Conservation (phyloP, 1,140 invertebrate genomes). For the Lepidurus couesii region DNA sequence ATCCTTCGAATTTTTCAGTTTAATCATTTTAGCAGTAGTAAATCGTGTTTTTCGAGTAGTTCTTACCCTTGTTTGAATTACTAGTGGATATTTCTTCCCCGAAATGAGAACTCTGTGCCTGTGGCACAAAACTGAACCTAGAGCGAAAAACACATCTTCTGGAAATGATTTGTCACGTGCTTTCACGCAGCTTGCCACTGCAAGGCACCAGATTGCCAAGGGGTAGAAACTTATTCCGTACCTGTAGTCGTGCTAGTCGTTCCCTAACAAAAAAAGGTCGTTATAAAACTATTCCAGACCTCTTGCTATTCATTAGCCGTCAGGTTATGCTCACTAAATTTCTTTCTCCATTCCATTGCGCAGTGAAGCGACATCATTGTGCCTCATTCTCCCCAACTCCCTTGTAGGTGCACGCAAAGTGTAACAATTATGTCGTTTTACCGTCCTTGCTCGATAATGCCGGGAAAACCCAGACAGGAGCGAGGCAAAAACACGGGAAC, state of each 20-base stretch:
- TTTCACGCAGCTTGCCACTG: constrained; percentile 1
- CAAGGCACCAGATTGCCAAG: not conserved
- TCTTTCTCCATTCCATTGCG: not conserved
- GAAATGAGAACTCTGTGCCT: too few relatives aligned
- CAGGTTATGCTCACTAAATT: not conserved
- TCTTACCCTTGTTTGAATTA: too few relatives aligned
- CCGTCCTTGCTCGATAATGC: too few relatives aligned
- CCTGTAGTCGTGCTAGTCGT: not conserved
- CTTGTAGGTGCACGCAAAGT: not conserved
- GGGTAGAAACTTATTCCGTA: not conserved
- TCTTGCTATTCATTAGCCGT: not conserved
- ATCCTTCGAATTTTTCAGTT: too few relatives aligned
- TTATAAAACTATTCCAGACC: not conserved
- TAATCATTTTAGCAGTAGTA: too few relatives aligned
- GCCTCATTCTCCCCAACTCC: not conserved
- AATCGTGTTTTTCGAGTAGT: too few relatives aligned
- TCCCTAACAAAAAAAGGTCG: not conserved
- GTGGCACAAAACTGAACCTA: too few relatives aligned
- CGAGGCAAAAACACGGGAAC: too few relatives aligned
- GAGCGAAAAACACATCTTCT: not conserved
- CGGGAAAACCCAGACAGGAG: too few relatives aligned
- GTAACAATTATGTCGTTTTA: not conserved
- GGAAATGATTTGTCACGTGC: not conserved
- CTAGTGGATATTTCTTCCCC: too few relatives aligned
- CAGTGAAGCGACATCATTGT: not conserved